Percentiles rank a stretch among this genome's conserved stretches.
phyloP scores from a whole-genome alignment of 2,888 invertebrate genomes.

The Spodoptera picta region DNA sequence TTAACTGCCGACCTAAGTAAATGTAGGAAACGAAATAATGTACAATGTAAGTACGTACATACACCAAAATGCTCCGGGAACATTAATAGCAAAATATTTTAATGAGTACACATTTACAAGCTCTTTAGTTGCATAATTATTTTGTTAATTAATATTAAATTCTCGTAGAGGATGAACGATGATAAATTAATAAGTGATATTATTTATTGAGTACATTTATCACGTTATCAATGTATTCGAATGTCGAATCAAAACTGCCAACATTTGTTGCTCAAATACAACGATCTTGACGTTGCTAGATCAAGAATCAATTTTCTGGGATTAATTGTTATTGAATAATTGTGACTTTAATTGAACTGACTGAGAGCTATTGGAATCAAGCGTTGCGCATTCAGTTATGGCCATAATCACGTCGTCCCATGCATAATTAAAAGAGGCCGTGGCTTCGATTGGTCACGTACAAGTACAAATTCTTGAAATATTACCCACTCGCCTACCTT shows the following conservation, averaged over 20 bases:
- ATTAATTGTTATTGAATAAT: conserved; percentile 28
- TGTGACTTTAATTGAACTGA: conserved; percentile 13
- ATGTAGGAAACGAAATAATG: conserved; percentile 14
- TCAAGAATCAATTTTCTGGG: conserved; percentile 1
- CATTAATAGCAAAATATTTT: neutral
- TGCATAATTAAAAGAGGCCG: conserved; percentile 65
- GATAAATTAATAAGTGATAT: too few species aligned
- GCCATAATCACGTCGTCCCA: conserved; percentile 60
- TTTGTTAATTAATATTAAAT: neutral
- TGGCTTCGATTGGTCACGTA: conserved; percentile 67
- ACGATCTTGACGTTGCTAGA: conserved; percentile 2
- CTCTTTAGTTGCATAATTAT: neutral
- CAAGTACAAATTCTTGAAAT: conserved; percentile 44
- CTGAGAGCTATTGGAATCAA: conserved; percentile 27
- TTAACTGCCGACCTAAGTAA: conserved; percentile 23
- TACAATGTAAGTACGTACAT: neutral
- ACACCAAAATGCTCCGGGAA: conserved; percentile 1
- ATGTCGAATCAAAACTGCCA: neutral
- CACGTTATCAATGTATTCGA: neutral
- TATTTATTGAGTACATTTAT: neutral
- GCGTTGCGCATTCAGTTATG: conserved; percentile 58
- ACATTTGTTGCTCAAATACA: too few species aligned
- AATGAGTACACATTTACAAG: neutral
- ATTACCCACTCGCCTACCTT: conserved; percentile 25
- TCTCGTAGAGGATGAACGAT: too few species aligned